Evolutionary conservation across 2,113 vertebrate species (phyloP).

Genomic region (Pteronura brasiliensis): DNA sequence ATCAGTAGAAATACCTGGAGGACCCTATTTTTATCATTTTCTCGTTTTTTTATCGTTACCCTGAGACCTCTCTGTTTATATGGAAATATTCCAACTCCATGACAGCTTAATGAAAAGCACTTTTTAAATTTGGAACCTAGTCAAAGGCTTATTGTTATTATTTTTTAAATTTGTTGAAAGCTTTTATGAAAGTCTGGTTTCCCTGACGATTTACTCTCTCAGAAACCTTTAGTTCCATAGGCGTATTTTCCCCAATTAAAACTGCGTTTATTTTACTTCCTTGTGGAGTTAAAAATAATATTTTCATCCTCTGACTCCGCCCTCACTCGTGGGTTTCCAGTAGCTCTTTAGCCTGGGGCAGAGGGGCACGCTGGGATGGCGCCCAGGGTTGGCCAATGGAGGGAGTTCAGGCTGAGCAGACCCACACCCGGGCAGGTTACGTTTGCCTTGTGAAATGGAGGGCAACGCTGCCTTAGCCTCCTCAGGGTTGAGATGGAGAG

Average conservation of each 20-base stretch:
- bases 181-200: neutral
- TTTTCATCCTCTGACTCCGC: neutral
- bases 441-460: neutral
- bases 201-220: neutral
- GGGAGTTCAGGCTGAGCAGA: neutral
- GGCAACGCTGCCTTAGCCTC: neutral
- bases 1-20: neutral
- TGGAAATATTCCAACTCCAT: neutral
- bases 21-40: neutral
- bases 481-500: too few species aligned
- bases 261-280: neutral
- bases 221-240: neutral
- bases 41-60: neutral
- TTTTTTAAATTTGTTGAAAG: neutral
- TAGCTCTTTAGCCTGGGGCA: neutral
- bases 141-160: neutral
- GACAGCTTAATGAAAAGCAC: neutral
- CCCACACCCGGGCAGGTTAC: neutral
- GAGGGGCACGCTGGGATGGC: neutral
- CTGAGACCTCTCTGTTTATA: neutral
- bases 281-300: neutral
- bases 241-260: neutral
- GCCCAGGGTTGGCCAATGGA: neutral
- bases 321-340: neutral
- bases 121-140: neutral